Conservation (phyloP, 2,888 invertebrate species). For the Ichneumoninae sp. region DNA sequence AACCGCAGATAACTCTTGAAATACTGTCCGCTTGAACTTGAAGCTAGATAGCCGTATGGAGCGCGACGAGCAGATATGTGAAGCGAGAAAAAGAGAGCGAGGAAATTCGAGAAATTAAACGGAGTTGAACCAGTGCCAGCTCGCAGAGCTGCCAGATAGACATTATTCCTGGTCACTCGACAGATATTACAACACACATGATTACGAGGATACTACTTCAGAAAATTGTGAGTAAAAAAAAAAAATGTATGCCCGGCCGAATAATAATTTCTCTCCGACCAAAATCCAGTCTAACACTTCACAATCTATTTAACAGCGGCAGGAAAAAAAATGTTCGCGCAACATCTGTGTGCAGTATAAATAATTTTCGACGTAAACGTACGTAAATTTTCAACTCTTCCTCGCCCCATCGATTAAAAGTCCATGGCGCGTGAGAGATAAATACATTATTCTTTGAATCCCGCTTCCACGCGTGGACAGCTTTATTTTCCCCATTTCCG, state of each 20-base stretch:
- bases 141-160: background rate
- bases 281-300: background rate
- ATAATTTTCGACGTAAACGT: too few relatives aligned
- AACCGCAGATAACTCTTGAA: slow-evolving; percentile 8
- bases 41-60: slow-evolving; percentile 7
- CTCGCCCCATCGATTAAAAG: too few relatives aligned
- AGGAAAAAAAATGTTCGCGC: background rate
- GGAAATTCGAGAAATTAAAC: slow-evolving; percentile 3
- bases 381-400: too few relatives aligned
- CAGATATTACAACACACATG: background rate
- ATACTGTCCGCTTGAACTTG: slow-evolving; percentile 23
- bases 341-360: background rate
- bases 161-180: slow-evolving; percentile 18
- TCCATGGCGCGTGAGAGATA: background rate
- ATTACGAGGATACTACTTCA: background rate
- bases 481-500: background rate
- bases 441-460: background rate
- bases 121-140: slow-evolving; percentile 25
- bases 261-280: background rate
- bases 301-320: background rate
- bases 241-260: background rate
- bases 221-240: background rate
- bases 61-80: background rate
- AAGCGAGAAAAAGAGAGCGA: background rate
- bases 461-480: background rate